phyloP scores from a whole-genome alignment of 1,140 invertebrate genomes.

The Euwallacea similis region DNA sequence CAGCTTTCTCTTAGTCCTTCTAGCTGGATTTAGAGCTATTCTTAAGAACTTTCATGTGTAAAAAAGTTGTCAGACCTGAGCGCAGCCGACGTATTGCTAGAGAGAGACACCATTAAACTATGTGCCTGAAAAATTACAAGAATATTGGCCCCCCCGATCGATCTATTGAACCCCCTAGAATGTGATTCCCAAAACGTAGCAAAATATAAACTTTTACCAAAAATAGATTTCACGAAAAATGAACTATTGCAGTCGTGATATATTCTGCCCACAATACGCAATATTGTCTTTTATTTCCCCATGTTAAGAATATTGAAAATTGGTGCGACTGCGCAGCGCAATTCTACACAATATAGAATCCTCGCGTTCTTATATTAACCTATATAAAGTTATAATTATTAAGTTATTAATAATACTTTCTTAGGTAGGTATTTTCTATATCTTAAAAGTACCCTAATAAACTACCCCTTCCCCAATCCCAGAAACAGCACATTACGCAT shows the following conservation, averaged over 20 bases:
- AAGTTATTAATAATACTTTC: constrained; percentile 6
- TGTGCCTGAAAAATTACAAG: too few relatives aligned
- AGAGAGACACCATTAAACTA: too few relatives aligned
- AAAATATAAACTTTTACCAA: constrained; percentile 25
- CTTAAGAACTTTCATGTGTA: too few relatives aligned
- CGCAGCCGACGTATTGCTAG: too few relatives aligned
- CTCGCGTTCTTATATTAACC: constrained; percentile 12
- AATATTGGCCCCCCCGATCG: too few relatives aligned
- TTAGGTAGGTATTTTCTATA: constrained; percentile 5
- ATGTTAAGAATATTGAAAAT: constrained; percentile 4
- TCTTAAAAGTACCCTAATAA: neutral
- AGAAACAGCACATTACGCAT: too few relatives aligned
- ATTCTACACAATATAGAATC: neutral
- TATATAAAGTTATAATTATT: constrained; percentile 9
- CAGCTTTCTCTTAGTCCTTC: too few relatives aligned
- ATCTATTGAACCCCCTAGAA: too few relatives aligned
- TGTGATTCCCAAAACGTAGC: neutral
- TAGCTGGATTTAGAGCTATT: too few relatives aligned
- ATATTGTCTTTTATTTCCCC: constrained; percentile 4
- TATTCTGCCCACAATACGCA: neutral
- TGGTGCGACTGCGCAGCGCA: neutral
- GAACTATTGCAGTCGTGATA: constrained; percentile 1
- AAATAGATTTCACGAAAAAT: constrained; percentile 5
- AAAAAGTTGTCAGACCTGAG: too few relatives aligned
- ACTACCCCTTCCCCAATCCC: neutral